Base-by-base conservation (phyloP, 2,888 invertebrate species). In the Pyrocoelia pectoralis region DNA sequence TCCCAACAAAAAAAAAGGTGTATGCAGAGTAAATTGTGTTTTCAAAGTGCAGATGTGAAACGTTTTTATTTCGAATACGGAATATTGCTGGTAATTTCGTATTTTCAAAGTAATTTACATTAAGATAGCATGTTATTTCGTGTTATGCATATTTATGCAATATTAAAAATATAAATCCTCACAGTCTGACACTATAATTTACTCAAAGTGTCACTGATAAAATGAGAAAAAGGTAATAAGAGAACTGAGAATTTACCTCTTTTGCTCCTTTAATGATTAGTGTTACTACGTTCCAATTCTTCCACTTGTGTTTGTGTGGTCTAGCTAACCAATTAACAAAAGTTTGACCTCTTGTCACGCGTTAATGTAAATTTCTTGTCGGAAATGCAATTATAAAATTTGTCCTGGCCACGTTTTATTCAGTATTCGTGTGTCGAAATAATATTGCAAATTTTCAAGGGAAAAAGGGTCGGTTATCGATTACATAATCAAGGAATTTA, bases 91-190 rank as follows among this genome's bases (percentile, higher is more conserved):
- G 64, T 64, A 58, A 64, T 64, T 59, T 64, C 64, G 59, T 56
- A 63, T 60, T 64, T 64, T 64, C 64, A 60, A 49, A 49, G 56
- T 60, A 56, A 61, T 65, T 65, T 65, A 65, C 61, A 65, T 65
- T 60, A 61, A 60, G 57, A 55, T 56, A 55, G 56, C 55, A 60
- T 65, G 59, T 58, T 61, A 65, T 56, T 24, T 65, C 61, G 60
- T 61, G 65, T 65, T 61, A 51, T 65, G 65, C 61, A 65, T 61
- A 61, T 65, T 61, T 65, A 61, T 57, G 53, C 49, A 46, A 65
- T 57, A 65, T 65, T 65, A 65, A 65, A 61, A 61, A 61, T 58
- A 65, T 65, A 65, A 65, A 65, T 65, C 61, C 52, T 61, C 46
- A 58, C 57, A 40, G 46, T 43, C 51, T 58, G 65, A 61, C 65